A percentile compares a stretch with the other conserved stretches of the same genome.
phyloP scores from a whole-genome alignment of 2,888 invertebrate species.

The Oxyteleia sp. region DNA sequence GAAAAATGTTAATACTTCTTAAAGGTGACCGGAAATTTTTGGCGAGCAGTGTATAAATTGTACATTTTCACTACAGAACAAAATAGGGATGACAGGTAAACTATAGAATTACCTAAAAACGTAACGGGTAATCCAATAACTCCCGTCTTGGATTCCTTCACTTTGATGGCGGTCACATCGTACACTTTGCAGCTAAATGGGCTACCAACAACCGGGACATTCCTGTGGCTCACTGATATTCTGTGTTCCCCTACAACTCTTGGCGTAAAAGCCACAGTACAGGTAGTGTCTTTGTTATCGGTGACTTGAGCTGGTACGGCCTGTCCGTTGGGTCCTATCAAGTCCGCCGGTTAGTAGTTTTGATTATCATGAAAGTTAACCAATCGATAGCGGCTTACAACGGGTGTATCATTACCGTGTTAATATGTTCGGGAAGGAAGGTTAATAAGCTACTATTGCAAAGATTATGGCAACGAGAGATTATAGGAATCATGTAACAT shows the following conservation, averaged over 20 bases:
- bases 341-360: conserved; percentile 86
- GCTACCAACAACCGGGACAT: conserved; percentile 95
- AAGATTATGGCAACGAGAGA: conserved; percentile 52
- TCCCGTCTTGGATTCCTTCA: conserved; percentile 95
- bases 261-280: conserved; percentile 97
- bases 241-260: conserved; percentile 96
- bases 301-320: conserved; percentile 96
- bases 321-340: conserved; percentile 96
- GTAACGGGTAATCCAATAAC: conserved; percentile 97
- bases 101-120: conserved; percentile 91
- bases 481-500: background rate
- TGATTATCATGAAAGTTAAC: conserved; percentile 83
- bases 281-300: conserved; percentile 93
- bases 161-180: conserved; percentile 97
- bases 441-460: conserved; percentile 37
- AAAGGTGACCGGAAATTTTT: too few relatives aligned
- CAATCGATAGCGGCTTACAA: conserved; percentile 77
- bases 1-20: too few relatives aligned
- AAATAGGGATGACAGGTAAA: background rate
- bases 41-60: too few relatives aligned
- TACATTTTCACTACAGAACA: too few relatives aligned
- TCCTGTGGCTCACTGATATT: conserved; percentile 95
- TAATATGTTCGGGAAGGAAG: conserved; percentile 20
- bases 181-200: conserved; percentile 98
- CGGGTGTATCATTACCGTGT: conserved; percentile 50